Percentiles rank a stretch among this genome's conserved stretches.
Evolutionary conservation across 1,140 invertebrate genomes (phyloP).

Genomic region (Agrypnia vestita): DNA sequence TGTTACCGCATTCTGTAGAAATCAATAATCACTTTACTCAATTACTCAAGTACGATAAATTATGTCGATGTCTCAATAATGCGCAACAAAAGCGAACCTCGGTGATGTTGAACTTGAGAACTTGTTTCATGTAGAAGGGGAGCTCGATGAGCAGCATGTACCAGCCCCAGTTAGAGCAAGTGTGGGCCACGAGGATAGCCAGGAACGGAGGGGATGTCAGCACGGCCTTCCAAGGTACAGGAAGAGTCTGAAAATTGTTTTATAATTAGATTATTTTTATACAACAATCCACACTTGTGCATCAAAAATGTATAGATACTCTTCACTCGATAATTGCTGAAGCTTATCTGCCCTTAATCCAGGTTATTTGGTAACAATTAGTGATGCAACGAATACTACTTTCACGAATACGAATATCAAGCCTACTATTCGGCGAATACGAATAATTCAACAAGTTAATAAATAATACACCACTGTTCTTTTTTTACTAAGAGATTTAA

Average conservation of each 20-base stretch:
- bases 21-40: slow-evolving; percentile 36
- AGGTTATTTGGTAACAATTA: background rate
- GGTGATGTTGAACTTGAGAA: slow-evolving; percentile 90
- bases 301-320: too few species aligned
- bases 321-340: background rate
- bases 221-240: slow-evolving; percentile 79
- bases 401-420: too few species aligned
- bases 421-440: too few species aligned
- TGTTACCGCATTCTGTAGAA: slow-evolving; percentile 77
- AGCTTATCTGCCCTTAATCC: background rate
- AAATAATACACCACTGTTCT: too few species aligned
- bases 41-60: too few species aligned
- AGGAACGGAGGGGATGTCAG: slow-evolving; percentile 83
- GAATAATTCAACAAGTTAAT: too few species aligned
- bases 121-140: slow-evolving; percentile 93
- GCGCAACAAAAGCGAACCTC: slow-evolving; percentile 71
- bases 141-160: slow-evolving; percentile 95
- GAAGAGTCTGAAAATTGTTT: slow-evolving; percentile 67
- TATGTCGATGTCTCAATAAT: too few species aligned
- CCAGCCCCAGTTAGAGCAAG: slow-evolving; percentile 94
- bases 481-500: too few species aligned
- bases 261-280: background rate
- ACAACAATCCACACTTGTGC: too few species aligned
- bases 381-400: background rate
- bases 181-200: slow-evolving; percentile 80